phyloP scores from a whole-genome alignment of 2,888 invertebrate genomes.

The Cheilosia impressa region DNA sequence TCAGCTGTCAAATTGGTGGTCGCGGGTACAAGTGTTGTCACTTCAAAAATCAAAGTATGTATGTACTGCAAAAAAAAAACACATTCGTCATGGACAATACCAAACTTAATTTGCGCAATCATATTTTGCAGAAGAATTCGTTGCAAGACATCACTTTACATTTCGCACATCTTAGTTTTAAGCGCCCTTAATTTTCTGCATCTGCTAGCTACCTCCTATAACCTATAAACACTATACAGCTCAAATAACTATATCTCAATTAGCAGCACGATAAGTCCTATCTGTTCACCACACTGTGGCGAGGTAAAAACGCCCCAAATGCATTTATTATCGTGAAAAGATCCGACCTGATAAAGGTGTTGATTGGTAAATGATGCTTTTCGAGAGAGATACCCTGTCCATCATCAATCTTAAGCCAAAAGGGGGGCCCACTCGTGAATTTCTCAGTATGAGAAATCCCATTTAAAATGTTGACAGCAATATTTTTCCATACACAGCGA shows the following conservation, averaged over 20 bases:
- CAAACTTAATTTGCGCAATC: no score
- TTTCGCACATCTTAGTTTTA: no score
- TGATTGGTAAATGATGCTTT: constrained; percentile 60
- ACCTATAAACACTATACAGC: no score
- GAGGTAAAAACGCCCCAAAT: constrained; percentile 9
- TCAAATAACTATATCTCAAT: not conserved
- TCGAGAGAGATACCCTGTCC: constrained; percentile 17
- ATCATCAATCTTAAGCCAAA: constrained; percentile 42
- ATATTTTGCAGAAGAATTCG: no score
- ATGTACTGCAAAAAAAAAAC: no score
- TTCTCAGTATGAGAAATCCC: constrained; percentile 58
- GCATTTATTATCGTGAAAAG: constrained; percentile 26
- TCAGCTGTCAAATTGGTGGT: no score
- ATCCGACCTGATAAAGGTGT: constrained; percentile 43
- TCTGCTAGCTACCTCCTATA: no score
- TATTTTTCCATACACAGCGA: constrained; percentile 41
- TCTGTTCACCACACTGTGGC: constrained; percentile 21
- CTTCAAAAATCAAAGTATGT: no score
- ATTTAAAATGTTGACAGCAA: constrained; percentile 62
- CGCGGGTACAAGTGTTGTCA: no score
- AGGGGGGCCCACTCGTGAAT: constrained; percentile 28
- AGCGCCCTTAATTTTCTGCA: no score
- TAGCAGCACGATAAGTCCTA: not conserved
- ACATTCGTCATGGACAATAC: no score
- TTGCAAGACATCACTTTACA: no score